Evolutionary conservation across 2,113 vertebrate genomes (phyloP).

Genomic region (Oncorhynchus kisutch): DNA sequence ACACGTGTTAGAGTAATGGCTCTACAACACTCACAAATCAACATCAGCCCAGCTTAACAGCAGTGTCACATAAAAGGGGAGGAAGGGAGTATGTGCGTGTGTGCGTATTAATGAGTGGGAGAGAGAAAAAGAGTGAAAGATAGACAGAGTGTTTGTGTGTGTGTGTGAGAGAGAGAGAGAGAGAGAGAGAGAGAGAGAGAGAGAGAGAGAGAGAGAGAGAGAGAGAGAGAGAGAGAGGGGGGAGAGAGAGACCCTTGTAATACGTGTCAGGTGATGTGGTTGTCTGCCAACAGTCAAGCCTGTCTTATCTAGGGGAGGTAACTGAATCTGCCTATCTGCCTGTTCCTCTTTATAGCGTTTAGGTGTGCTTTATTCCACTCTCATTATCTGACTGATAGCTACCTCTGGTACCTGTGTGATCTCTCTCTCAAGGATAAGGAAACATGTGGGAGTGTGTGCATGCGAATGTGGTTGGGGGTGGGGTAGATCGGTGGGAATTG

Average conservation of each 20-base stretch:
- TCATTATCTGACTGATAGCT: conserved; percentile 1
- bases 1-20: conserved; percentile 66
- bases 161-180: no score
- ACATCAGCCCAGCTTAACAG: conserved; percentile 39
- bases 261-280: conserved; percentile 19
- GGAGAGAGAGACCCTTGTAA: background rate
- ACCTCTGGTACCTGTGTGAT: background rate
- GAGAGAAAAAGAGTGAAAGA: no score
- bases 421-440: background rate
- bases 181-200: no score
- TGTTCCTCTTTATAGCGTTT: background rate
- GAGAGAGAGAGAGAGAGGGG: background rate
- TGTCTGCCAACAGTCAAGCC: conserved; percentile 24
- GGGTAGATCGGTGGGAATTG: conserved; percentile 25
- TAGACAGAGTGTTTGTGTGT: background rate
- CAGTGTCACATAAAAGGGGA: conserved; percentile 47
- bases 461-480: conserved; percentile 9
- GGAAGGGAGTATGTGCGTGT: no score
- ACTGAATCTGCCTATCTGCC: conserved; percentile 32
- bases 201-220: background rate
- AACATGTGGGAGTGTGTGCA: background rate
- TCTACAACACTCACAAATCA: conserved; percentile 65
- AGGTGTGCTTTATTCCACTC: background rate
- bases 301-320: conserved; percentile 35
- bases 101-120: no score